These are phyloP conservation scores for Antidorcas marsupialis DNA, from an alignment of 2,113 vertebrate species.

Conservation along the genomic window DNA sequence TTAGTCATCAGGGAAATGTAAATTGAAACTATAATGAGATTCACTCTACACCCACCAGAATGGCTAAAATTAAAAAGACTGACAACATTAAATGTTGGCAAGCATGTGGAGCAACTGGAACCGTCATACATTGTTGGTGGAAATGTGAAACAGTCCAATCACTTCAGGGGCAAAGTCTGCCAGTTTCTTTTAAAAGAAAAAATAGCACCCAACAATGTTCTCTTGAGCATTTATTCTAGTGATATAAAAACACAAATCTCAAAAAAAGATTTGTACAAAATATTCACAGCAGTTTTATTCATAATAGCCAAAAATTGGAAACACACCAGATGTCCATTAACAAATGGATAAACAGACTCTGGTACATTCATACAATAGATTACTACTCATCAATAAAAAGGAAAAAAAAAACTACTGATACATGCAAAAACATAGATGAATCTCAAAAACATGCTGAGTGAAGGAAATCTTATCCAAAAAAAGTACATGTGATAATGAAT, in stretches of 20 bases:
- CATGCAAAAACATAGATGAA: background rate
- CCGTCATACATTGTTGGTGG: background rate
- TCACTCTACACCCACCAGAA: background rate
- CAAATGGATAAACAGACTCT: background rate
- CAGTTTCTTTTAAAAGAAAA: background rate
- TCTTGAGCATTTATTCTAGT: conserved; percentile 12
- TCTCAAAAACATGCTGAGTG: background rate
- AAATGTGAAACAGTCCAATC: background rate
- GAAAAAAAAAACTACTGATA: background rate
- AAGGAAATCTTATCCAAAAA: background rate
- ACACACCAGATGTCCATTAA: conserved; percentile 42
- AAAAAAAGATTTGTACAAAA: conserved; percentile 18
- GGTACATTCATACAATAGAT: background rate
- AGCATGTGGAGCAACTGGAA: background rate
- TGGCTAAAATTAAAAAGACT: background rate
- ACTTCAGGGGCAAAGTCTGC: background rate
- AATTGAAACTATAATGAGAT: background rate
- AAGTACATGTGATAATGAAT: background rate
- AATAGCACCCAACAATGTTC: conserved; percentile 27
- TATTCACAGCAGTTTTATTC: conserved; percentile 24
- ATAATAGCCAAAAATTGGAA: conserved; percentile 31
- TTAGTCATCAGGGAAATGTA: background rate
- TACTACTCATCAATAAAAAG: background rate
- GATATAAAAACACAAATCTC: conserved; percentile 5
- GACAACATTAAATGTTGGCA: background rate